Conservation (phyloP, 2,113 vertebrate genomes). For the Megaceryle torquata region DNA sequence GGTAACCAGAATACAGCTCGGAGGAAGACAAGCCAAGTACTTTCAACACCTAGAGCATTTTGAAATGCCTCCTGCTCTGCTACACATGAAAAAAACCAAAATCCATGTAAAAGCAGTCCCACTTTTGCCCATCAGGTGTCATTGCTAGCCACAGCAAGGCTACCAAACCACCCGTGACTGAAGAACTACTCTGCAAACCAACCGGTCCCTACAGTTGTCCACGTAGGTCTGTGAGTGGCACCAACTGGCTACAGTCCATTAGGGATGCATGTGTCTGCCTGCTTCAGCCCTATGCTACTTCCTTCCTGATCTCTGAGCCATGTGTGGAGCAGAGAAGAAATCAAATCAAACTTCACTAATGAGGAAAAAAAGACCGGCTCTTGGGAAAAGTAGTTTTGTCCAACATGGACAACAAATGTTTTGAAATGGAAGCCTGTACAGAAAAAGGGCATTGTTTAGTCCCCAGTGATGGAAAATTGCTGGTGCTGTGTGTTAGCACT, state of each 20-base stretch:
- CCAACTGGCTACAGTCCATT: not conserved
- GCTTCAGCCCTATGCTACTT: not conserved
- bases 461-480: not conserved
- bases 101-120: not conserved
- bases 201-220: not conserved
- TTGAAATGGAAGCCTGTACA: not conserved
- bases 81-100: not conserved
- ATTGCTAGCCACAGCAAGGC: not conserved
- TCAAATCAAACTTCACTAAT: not conserved
- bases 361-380: not conserved
- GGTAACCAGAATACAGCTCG: not conserved
- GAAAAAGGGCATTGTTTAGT: not conserved
- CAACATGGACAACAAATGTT: not conserved
- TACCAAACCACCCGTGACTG: not conserved
- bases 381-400: not conserved
- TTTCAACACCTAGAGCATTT: not conserved
- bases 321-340: not conserved
- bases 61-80: not conserved
- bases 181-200: not conserved
- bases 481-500: not conserved
- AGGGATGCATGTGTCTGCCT: not conserved
- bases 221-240: rapidly evolving
- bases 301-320: not conserved
- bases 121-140: not conserved
- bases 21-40: not conserved